A percentile compares a stretch with the other conserved stretches of the same genome.
Conservation (phyloP, 2,888 invertebrate species). For the Nomada fabriciana region DNA sequence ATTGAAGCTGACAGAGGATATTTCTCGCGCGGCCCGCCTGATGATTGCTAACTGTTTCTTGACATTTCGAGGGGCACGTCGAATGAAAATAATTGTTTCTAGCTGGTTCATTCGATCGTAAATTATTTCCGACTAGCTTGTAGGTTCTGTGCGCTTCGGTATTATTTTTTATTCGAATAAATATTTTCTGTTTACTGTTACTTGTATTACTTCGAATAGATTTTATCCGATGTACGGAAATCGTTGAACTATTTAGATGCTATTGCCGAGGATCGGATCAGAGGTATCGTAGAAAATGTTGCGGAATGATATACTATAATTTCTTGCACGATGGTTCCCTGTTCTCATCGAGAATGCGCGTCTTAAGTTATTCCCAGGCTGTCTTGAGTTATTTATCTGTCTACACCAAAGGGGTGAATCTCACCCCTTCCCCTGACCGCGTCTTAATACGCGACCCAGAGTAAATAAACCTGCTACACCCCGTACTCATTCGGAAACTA, state of each 20-base stretch:
- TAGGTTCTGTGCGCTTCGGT: no score
- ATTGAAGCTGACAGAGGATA: background rate
- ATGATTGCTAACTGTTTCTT: background rate
- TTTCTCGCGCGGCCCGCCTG: no score
- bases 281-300: background rate
- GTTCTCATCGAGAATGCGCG: conserved; percentile 40
- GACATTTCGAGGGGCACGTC: background rate
- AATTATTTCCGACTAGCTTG: no score
- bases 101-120: no score
- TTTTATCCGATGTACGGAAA: no score
- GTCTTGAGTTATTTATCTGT: conserved; percentile 82
- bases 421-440: conserved; percentile 75
- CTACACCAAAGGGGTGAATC: conserved; percentile 73
- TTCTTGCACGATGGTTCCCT: background rate
- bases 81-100: background rate
- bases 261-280: no score
- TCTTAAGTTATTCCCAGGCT: conserved; percentile 81
- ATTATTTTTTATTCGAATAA: no score
- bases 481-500: conserved; percentile 35
- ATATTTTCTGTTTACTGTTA: no score
- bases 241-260: no score
- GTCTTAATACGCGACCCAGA: conserved; percentile 82
- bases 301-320: background rate
- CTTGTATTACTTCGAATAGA: no score
- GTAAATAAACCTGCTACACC: conserved; percentile 80